Base-by-base conservation (phyloP, 2,888 invertebrate species). In the Phoronis australis region DNA sequence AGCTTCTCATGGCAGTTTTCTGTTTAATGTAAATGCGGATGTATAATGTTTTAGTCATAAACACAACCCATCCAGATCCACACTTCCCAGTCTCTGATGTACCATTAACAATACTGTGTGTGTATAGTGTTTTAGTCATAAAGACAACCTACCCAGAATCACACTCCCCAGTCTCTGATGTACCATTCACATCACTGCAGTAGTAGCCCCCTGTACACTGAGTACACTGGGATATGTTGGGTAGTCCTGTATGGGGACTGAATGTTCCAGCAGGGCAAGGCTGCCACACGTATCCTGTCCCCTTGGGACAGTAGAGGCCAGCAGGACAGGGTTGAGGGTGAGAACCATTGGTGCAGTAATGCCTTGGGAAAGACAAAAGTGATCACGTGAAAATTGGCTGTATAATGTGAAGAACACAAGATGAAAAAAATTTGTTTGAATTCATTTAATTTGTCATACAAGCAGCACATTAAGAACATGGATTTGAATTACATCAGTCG, bases 221-320 rank as follows among this genome's bases (percentile, higher is more conserved):
- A 12, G 63, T 64, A 55, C 74, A 74, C 54, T 71, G 60, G 0
- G 61, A 60, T 5, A 50, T 55, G 40, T 62, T 62, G 20, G 58
- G 57, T 35, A 73, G 53, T 6, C 67, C 66, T 1, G 58, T 52
- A 20, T 49, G 38, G 1, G 57, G 27, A 47, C 66, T 68, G 51
- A 64, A 73, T 0, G 71, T 73, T 2, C 73, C 73, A 9, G 60
- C 55, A 5, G 73, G 72, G 52, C 73, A 73, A 0, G 64, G 50
- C 48, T 64, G 57, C 66, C 66, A 65, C n/a, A 60, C 59, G 42
- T 57, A 55, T 4, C 69, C 69, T 5, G 68, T 70, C 6, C 59
- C 59, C 21, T 56, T 57, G 9, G 65, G 67, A 39, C 70, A 70
- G 55, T 64, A 70, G 50, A 60, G 69, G 12, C 73, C 73, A 18